Percentiles rank a stretch among this genome's conserved stretches.
Evolutionary conservation across 2,888 invertebrate genomes (phyloP).

Genomic region (Ptychoptera contaminata): DNA sequence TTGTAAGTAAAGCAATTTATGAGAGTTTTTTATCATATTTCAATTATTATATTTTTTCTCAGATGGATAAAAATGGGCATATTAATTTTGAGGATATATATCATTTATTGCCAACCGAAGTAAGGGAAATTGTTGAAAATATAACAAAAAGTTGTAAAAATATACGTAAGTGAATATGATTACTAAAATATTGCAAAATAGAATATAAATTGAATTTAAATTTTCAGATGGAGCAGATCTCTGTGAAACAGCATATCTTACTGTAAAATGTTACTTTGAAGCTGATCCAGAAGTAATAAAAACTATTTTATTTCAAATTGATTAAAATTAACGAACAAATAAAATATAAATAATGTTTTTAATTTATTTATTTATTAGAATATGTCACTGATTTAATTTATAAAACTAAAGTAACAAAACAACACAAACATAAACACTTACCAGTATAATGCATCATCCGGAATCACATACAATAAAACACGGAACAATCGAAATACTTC

Average conservation of each 20-base stretch:
- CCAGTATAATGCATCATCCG: constrained; percentile 22
- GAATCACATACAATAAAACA: constrained; percentile 20
- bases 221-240: constrained; percentile 21
- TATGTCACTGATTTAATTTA: not conserved
- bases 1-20: constrained; percentile 16
- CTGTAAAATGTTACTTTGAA: constrained; percentile 22
- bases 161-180: constrained; percentile 16
- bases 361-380: not conserved
- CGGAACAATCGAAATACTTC: constrained; percentile 33
- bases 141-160: constrained; percentile 19
- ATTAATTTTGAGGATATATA: constrained; percentile 21
- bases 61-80: constrained; percentile 21
- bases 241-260: constrained; percentile 24
- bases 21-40: not conserved
- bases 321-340: no score
- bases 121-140: constrained; percentile 15
- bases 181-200: not conserved
- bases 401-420: not conserved
- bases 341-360: no score
- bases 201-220: not conserved
- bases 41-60: not conserved
- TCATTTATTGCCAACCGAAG: constrained; percentile 21
- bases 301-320: not conserved
- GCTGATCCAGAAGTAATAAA: constrained; percentile 15
- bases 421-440: constrained; percentile 13